Base-by-base conservation (phyloP, 2,888 invertebrate species). In the Hyles lineata region DNA sequence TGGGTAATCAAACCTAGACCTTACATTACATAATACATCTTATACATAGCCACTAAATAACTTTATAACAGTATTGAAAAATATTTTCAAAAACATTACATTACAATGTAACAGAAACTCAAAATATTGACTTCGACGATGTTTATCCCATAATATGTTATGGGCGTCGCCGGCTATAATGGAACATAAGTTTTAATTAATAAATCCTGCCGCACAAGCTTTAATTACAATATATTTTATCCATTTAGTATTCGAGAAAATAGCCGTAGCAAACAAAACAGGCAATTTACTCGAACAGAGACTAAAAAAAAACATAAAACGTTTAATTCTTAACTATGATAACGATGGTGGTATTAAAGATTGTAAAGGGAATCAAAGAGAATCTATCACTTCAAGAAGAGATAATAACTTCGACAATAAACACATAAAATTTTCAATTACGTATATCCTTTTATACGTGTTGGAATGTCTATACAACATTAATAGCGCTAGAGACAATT, bases 161-260 rank as follows among this genome's bases (percentile, higher is more conserved):
- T 67, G 67, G 67, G 67, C 50, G 50, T 43, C 5, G 23, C 23
- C 23, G 21, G 63, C 63, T 63, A 67, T 43, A 67, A 67, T 67
- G 35, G 21, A 67, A 67, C 63, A 67, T 43, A 43, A 67, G 63
- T 43, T 67, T 67, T 67, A 67, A 67, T 67, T 15, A 43, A 67
- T 67, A 67, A 67, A 50, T 50, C 67, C 23, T 23, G 7, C 11
- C 63, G 11, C 23, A 50, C 43, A 67, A 50, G 23, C 23, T 50
- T 50, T 50, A 50, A 67, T 67, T 23, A 67, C 23, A 50, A 50
- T 15, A 67, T 5, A 0, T 50, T 67, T 23, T 67, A 23, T 67
- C 43, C 67, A 15, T 50, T 50, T 67, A 43, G 63, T 15, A 35
- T 35, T 43, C 21, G 15, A 63, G 11, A 67, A 23, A 67, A 67